Percentiles rank a stretch among this genome's conserved stretches.
Evolutionary conservation across 2,888 invertebrate species (phyloP).

Genomic region (Spilosoma lubricipeda): DNA sequence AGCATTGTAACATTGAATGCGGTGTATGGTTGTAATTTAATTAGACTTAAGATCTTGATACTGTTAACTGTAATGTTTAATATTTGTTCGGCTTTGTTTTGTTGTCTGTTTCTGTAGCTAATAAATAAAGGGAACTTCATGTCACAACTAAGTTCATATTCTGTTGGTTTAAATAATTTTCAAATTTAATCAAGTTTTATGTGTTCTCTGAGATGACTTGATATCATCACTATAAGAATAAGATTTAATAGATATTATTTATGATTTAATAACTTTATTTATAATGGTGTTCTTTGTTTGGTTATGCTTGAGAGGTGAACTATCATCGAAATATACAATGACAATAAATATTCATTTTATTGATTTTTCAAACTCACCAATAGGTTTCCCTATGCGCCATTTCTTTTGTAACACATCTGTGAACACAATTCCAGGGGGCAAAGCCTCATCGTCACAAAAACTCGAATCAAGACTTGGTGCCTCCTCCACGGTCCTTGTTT

Average conservation of each 20-base stretch:
- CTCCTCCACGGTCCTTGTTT: constrained; percentile 63
- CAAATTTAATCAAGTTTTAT: not conserved
- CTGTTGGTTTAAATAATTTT: not conserved
- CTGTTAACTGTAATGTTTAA: no score
- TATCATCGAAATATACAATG: not conserved
- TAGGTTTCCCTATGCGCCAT: constrained; percentile 95
- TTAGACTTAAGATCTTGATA: no score
- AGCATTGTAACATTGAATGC: no score
- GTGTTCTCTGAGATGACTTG: not conserved
- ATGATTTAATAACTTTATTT: not conserved
- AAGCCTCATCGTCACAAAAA: constrained; percentile 80
- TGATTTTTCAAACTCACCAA: constrained; percentile 86
- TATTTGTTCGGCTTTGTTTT: no score
- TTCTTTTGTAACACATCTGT: constrained; percentile 92
- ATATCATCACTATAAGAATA: not conserved
- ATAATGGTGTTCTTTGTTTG: not conserved
- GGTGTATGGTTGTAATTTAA: no score
- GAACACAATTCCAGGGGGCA: constrained; percentile 90
- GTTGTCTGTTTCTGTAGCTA: no score
- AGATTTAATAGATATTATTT: not conserved
- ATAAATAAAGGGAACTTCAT: not conserved
- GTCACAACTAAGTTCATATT: not conserved
- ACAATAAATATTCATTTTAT: not conserved
- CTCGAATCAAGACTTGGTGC: constrained; percentile 72
- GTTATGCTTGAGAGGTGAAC: not conserved